These are phyloP conservation scores for Parasteatoda lunata DNA, from an alignment of 2,888 invertebrate genomes.

Conservation along the genomic window DNA sequence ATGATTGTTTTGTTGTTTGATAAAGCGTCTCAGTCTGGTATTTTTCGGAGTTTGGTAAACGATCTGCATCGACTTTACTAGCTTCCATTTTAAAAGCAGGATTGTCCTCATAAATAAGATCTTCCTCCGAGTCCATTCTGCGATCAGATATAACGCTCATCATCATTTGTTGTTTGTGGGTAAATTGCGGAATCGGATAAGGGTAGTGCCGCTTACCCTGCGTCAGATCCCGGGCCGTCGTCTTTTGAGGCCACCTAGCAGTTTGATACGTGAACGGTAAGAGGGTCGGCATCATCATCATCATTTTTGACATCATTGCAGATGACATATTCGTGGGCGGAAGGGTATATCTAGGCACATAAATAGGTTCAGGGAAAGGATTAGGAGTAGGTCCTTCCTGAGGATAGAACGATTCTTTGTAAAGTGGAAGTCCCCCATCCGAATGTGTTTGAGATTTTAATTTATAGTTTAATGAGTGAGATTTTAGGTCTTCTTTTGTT, in stretches of 20 bases:
- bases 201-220: conserved; percentile 38
- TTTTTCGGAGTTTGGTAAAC: conserved; percentile 40
- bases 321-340: conserved; percentile 11
- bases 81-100: not conserved
- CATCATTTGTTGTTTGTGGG: conserved; percentile 43
- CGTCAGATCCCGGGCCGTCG: conserved; percentile 17
- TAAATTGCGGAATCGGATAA: conserved; percentile 62
- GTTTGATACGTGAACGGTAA: conserved; percentile 52
- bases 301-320: conserved; percentile 53
- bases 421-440: not conserved
- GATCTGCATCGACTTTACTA: conserved; percentile 9
- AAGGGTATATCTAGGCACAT: conserved; percentile 21
- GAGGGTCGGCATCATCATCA: conserved; percentile 62
- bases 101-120: not conserved
- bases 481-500: conserved; percentile 41
- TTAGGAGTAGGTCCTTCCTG: conserved; percentile 6
- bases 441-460: conserved; percentile 21
- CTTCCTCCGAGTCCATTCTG: conserved; percentile 44
- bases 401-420: conserved; percentile 34
- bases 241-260: conserved; percentile 48
- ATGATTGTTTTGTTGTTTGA: not conserved
- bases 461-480: conserved; percentile 47
- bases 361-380: conserved; percentile 39
- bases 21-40: not conserved
- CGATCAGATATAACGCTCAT: conserved; percentile 58